Percentiles rank a stretch among this genome's conserved stretches.
Evolutionary conservation across 2,888 invertebrate genomes (phyloP).

Genomic region (Erynnis tages): DNA sequence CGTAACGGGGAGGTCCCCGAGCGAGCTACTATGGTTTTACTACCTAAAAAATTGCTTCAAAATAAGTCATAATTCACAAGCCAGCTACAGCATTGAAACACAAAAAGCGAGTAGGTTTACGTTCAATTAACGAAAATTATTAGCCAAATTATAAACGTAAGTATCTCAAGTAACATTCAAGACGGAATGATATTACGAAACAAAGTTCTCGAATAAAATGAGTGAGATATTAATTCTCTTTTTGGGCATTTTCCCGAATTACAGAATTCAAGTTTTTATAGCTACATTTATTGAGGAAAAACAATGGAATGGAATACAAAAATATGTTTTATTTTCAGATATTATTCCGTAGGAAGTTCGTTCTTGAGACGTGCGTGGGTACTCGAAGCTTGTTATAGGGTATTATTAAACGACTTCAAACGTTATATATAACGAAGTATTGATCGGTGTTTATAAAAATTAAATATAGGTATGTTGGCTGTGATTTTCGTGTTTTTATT

Average conservation of each 20-base stretch:
- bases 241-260: slow-evolving; percentile 6
- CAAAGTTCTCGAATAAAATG: slow-evolving; percentile 23
- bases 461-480: too few relatives aligned
- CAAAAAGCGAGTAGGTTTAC: not conserved
- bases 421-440: too few relatives aligned
- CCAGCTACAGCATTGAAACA: not conserved
- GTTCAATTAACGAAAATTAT: slow-evolving; percentile 10
- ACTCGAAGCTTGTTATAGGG: too few relatives aligned
- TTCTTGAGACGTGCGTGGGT: too few relatives aligned
- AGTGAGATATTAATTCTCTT: slow-evolving; percentile 23
- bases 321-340: too few relatives aligned
- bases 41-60: not conserved
- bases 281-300: slow-evolving; percentile 6
- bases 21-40: too few relatives aligned
- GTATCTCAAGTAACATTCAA: slow-evolving; percentile 9
- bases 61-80: not conserved
- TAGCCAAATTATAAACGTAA: slow-evolving; percentile 2
- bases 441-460: too few relatives aligned
- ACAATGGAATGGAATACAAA: too few relatives aligned
- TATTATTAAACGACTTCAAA: too few relatives aligned
- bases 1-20: too few relatives aligned
- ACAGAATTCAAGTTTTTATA: slow-evolving; percentile 11
- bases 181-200: slow-evolving; percentile 18
- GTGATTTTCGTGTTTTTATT: too few relatives aligned
- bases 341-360: too few relatives aligned